Conservation (phyloP, 2,888 invertebrate genomes). For the Ptychoptera contaminata region DNA sequence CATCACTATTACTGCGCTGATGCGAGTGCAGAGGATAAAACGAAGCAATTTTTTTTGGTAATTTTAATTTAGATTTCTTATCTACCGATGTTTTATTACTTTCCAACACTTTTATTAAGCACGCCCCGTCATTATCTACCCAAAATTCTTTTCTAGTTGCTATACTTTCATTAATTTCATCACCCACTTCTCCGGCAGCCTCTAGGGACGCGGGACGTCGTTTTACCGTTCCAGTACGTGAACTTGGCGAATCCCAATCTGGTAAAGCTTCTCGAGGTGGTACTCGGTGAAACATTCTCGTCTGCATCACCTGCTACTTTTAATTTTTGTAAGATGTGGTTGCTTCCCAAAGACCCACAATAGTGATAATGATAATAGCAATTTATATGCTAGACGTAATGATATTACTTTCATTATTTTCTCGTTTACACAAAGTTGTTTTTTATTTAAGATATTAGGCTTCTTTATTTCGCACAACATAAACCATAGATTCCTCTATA, state of each 20-base stretch:
- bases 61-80: constrained; percentile 3
- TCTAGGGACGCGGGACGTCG: constrained; percentile 41
- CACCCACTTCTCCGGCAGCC: background rate
- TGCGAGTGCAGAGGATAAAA: background rate
- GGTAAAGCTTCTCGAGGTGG: no score
- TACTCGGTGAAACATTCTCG: no score
- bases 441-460: no score
- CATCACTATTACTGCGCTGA: background rate
- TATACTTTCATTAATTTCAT: background rate
- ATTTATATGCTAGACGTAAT: no score
- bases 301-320: no score
- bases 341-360: no score
- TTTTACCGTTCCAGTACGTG: constrained; percentile 56
- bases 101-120: background rate
- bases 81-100: background rate
- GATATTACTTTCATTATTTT: no score
- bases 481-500: no score
- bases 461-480: no score
- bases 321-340: no score
- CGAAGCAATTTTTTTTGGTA: background rate
- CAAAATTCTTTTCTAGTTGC: background rate
- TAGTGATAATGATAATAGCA: no score
- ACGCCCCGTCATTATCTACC: background rate
- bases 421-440: no score
- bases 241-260: constrained; percentile 59